Percentiles rank a stretch among this genome's conserved stretches.
Conservation (phyloP, 2,113 vertebrate genomes). For the Lophura nycthemera region DNA sequence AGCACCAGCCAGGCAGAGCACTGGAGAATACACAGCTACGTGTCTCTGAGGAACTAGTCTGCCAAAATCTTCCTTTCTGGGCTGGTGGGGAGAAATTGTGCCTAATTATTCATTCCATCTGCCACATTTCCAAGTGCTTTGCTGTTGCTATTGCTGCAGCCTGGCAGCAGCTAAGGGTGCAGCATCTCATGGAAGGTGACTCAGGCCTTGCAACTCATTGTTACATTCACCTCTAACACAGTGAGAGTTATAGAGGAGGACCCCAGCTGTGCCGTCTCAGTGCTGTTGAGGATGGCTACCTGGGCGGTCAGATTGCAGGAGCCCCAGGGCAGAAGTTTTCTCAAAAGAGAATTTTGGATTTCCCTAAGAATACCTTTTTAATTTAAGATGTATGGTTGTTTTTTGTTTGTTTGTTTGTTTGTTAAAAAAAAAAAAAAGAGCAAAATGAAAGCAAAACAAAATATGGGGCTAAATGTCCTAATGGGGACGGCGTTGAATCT, state of each 20-base stretch:
- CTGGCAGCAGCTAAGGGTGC: not conserved
- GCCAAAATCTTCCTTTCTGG: not conserved
- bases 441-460: not conserved
- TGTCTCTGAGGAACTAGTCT: not conserved
- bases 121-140: not conserved
- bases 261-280: not conserved
- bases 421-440: no score
- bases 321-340: fast-evolving
- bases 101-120: not conserved
- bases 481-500: not conserved
- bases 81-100: fast-evolving
- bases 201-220: not conserved
- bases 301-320: not conserved
- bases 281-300: not conserved
- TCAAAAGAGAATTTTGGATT: not conserved
- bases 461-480: not conserved
- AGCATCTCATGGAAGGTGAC: not conserved
- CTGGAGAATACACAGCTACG: not conserved
- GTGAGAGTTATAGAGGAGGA: not conserved
- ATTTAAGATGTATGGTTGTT: not conserved
- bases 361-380: not conserved
- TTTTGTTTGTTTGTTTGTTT: no score
- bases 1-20: not conserved
- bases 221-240: not conserved
- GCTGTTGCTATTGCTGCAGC: not conserved